phyloP scores from a whole-genome alignment of 2,113 vertebrate genomes.

The Hystrix cristata region DNA sequence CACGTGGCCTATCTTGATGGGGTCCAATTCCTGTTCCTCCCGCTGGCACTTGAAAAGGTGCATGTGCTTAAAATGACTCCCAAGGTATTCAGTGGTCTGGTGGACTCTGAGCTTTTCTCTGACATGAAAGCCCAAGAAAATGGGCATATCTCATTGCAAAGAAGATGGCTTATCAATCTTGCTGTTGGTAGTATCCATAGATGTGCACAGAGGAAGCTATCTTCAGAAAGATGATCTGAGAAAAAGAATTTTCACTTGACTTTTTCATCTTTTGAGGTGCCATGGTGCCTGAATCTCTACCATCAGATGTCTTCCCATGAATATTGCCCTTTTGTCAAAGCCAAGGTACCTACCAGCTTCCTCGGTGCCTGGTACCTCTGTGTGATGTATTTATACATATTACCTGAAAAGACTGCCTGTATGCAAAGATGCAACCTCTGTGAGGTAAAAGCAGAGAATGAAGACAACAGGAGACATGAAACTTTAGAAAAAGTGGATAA shows the following conservation, averaged over 20 bases:
- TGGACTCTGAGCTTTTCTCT: neutral
- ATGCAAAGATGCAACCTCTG: neutral
- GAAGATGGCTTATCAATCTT: neutral
- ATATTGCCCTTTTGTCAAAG: neutral
- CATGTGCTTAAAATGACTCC: neutral
- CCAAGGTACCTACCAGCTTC: neutral
- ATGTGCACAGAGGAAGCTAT: neutral
- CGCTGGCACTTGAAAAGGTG: neutral
- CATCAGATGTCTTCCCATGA: fast-evolving
- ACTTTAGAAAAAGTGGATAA: neutral
- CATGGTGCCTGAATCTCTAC: neutral
- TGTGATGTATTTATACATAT: neutral
- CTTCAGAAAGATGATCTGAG: neutral
- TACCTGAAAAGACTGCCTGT: neutral
- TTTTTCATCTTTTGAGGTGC: neutral
- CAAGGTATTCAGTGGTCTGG: neutral
- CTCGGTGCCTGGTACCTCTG: neutral
- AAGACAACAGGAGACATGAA: neutral
- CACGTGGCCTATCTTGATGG: neutral
- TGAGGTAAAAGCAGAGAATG: neutral
- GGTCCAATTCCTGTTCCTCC: neutral
- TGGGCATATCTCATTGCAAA: neutral
- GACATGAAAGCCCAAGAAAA: neutral
- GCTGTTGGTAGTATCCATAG: neutral
- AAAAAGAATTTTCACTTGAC: neutral